Percentiles rank a stretch among this genome's conserved stretches.
Evolutionary conservation across 2,888 invertebrate genomes (phyloP).

Genomic region (Nephrotoma flavescens): DNA sequence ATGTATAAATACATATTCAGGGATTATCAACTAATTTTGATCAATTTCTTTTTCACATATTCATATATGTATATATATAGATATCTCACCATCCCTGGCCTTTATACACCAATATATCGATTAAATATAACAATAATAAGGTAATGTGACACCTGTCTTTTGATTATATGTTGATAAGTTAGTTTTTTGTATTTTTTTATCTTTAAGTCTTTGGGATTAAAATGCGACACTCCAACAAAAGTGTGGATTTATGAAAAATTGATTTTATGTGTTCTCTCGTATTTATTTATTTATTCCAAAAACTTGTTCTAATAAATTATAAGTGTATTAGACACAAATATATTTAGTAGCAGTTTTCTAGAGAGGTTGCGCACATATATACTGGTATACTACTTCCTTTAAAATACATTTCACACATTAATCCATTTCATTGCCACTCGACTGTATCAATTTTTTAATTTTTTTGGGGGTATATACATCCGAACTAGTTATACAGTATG

Average conservation of each 20-base stretch:
- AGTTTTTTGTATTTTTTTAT: not conserved
- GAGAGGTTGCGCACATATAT: not conserved
- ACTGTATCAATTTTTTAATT: not conserved
- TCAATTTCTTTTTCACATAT: not conserved
- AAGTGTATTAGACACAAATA: not conserved
- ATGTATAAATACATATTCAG: not conserved
- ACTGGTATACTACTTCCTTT: not conserved
- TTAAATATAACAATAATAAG: not conserved
- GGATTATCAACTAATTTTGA: not conserved
- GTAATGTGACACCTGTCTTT: conserved; percentile 3
- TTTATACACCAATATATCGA: not conserved
- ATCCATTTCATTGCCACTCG: not conserved
- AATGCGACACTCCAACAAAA: not conserved
- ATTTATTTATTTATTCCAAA: not conserved
- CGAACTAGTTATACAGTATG: not conserved
- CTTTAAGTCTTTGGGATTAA: not conserved
- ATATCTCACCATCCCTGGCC: not conserved
- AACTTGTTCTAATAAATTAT: not conserved
- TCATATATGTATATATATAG: not conserved
- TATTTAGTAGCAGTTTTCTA: not conserved
- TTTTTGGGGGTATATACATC: not conserved
- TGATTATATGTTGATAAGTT: conserved; percentile 3
- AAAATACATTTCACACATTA: not conserved
- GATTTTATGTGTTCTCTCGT: not conserved
- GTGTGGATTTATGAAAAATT: conserved; percentile 4